These are phyloP conservation scores for Scaptomyza parva DNA, from an alignment of 2,888 invertebrate species.

Conservation along the genomic window DNA sequence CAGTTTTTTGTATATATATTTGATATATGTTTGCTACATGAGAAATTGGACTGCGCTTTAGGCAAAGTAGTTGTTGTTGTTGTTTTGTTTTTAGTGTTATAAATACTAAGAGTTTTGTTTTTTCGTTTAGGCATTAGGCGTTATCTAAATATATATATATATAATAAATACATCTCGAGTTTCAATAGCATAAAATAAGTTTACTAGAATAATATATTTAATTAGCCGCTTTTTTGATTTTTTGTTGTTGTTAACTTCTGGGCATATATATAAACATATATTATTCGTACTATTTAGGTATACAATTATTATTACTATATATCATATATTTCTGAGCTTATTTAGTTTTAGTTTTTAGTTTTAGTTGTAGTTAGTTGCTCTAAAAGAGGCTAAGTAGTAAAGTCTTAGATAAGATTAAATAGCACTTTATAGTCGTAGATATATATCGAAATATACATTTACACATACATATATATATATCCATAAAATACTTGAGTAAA, in stretches of 20 bases:
- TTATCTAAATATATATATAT: conserved; percentile 13
- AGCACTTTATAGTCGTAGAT: conserved; percentile 61
- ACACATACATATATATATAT: conserved; percentile 38
- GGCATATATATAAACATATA: neutral
- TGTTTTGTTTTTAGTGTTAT: conserved; percentile 39
- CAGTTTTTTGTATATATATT: neutral
- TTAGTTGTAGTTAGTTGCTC: conserved; percentile 28
- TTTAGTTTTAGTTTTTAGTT: conserved; percentile 7
- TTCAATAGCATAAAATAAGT: conserved; percentile 29
- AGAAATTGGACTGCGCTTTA: conserved; percentile 34
- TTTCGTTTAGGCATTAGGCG: conserved; percentile 48
- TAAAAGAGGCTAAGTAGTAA: conserved; percentile 66
- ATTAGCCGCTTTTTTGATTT: conserved; percentile 34
- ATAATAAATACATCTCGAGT: conserved; percentile 70
- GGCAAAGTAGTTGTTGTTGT: conserved; percentile 38
- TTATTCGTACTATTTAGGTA: conserved; percentile 30
- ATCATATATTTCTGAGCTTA: conserved; percentile 24
- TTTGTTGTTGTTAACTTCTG: conserved; percentile 17
- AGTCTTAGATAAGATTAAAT: conserved; percentile 75
- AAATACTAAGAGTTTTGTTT: conserved; percentile 61
- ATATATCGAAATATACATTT: conserved; percentile 24
- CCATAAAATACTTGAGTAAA: conserved; percentile 77
- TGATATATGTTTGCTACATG: conserved; percentile 21
- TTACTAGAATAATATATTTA: conserved; percentile 30
- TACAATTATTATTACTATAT: conserved; percentile 10